A percentile compares a stretch with the other conserved stretches of the same genome.
Conservation (phyloP, 2,888 invertebrate genomes). For the Acanthosepion esculentum region DNA sequence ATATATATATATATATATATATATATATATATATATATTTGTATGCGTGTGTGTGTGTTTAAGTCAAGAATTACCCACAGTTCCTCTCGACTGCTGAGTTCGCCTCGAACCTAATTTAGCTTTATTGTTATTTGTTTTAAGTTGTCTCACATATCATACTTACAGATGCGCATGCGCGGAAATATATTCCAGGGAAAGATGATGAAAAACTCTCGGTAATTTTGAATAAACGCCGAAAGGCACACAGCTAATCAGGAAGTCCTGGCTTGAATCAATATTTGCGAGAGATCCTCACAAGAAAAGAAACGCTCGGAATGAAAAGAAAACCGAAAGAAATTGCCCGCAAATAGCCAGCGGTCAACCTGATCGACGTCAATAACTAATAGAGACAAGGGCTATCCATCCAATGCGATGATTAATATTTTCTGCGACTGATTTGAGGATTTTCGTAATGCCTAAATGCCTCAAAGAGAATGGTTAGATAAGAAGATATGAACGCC, state of each 20-base stretch:
- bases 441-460: background rate
- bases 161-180: background rate
- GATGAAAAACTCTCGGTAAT: background rate
- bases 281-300: background rate
- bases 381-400: background rate
- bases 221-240: background rate
- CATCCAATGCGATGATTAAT: background rate
- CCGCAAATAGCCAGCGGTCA: slow-evolving; percentile 1
- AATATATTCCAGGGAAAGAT: background rate
- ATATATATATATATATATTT: no score
- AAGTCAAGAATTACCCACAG: background rate
- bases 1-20: no score
- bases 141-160: background rate
- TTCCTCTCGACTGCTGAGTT: background rate
- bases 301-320: background rate
- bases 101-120: no score
- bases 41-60: no score
- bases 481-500: background rate
- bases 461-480: background rate
- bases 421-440: background rate
- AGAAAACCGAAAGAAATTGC: background rate
- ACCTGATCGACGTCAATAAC: background rate
- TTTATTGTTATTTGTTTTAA: background rate
- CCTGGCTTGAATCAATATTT: slow-evolving; percentile 17
- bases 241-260: background rate